Conservation (phyloP, 1,140 invertebrate species). For the Zaprionus davidi region DNA sequence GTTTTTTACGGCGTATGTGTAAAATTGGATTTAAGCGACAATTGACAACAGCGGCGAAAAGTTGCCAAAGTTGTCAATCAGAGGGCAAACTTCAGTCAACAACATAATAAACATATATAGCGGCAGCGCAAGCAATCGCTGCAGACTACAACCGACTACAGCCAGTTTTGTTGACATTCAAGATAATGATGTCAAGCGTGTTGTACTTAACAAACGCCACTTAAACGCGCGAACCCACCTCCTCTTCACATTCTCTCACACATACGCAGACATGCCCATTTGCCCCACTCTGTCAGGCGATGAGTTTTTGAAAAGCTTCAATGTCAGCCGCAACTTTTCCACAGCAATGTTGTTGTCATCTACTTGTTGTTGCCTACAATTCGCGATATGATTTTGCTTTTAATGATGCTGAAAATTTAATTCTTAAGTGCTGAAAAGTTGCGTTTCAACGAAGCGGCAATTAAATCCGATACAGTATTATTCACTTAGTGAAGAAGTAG, state of each 20-base stretch:
- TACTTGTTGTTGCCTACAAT: slow-evolving; percentile 11
- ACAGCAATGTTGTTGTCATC: neutral
- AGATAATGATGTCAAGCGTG: slow-evolving; percentile 79
- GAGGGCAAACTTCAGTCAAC: slow-evolving; percentile 46
- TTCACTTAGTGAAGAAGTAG: slow-evolving; percentile 1
- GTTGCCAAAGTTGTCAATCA: slow-evolving; percentile 73
- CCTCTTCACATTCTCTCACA: neutral
- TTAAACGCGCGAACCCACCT: slow-evolving; percentile 54
- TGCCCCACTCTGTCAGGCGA: slow-evolving; percentile 34
- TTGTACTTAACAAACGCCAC: slow-evolving; percentile 77
- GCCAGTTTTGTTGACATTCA: slow-evolving; percentile 68
- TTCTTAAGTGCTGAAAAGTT: slow-evolving; percentile 24
- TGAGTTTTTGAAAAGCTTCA: slow-evolving; percentile 49
- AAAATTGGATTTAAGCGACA: slow-evolving; percentile 80
- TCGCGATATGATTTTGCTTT: slow-evolving; percentile 38
- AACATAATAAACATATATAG: slow-evolving; percentile 61
- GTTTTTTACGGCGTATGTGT: slow-evolving; percentile 50
- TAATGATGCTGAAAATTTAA: slow-evolving; percentile 49
- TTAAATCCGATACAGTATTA: slow-evolving; percentile 30
- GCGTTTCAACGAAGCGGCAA: slow-evolving; percentile 27
- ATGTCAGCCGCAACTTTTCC: slow-evolving; percentile 40
- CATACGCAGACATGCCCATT: slow-evolving; percentile 7
- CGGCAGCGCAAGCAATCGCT: slow-evolving; percentile 1
- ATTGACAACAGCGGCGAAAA: slow-evolving; percentile 69
- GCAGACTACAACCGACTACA: slow-evolving; percentile 22